These are phyloP conservation scores for Gopherus flavomarginatus DNA, from an alignment of 2,113 vertebrate species.

Conservation along the genomic window DNA sequence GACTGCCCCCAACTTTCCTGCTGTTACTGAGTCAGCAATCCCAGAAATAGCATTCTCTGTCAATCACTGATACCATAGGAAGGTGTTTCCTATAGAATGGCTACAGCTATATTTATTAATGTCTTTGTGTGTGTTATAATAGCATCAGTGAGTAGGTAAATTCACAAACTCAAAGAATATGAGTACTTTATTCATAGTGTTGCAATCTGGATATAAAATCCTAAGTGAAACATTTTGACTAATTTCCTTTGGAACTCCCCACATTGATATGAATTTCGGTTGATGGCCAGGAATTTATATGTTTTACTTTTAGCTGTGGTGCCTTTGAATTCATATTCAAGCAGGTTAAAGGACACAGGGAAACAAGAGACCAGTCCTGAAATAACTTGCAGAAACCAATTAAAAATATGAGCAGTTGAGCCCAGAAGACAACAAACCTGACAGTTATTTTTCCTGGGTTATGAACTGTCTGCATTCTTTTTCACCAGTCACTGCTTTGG, in stretches of 20 bases:
- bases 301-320: neutral
- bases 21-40: neutral
- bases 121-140: rapidly evolving
- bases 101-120: neutral
- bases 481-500: neutral
- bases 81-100: neutral
- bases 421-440: neutral
- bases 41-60: neutral
- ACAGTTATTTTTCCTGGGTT: neutral
- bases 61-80: rapidly evolving
- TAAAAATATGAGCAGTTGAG: neutral
- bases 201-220: neutral
- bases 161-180: neutral
- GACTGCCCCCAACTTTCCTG: neutral
- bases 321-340: neutral
- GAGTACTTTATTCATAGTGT: neutral
- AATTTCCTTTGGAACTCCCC: neutral
- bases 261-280: neutral
- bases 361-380: neutral
- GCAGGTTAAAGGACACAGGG: neutral
- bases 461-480: neutral
- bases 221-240: neutral
- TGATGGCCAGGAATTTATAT: neutral
- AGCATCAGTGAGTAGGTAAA: neutral
- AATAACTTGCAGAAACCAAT: neutral